Percentiles rank a stretch among this genome's conserved stretches.
Evolutionary conservation across 2,113 vertebrate genomes (phyloP).

Genomic region (Pardalotus punctatus): DNA sequence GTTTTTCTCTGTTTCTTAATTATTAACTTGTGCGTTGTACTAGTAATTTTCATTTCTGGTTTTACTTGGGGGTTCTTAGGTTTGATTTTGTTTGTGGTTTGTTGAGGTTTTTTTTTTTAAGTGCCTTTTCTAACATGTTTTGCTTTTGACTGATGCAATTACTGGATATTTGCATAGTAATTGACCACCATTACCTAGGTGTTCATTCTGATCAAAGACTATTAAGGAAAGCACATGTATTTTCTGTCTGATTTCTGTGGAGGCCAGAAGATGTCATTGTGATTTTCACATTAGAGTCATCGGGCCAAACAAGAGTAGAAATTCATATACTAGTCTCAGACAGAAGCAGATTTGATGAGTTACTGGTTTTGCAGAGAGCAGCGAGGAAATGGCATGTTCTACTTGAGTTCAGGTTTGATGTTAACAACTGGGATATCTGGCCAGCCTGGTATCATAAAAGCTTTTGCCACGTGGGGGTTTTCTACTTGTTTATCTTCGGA

Average conservation of each 20-base stretch:
- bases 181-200: conserved; percentile 12
- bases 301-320: background rate
- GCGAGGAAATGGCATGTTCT: background rate
- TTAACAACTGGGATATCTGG: background rate
- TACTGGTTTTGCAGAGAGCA: background rate
- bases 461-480: accelerated
- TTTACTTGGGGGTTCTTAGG: background rate
- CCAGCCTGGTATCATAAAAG: background rate
- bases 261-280: background rate
- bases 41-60: conserved; percentile 1
- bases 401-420: background rate
- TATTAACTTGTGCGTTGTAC: background rate
- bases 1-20: background rate
- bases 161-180: conserved; percentile 50
- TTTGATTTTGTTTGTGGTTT: background rate
- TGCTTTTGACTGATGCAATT: conserved; percentile 44
- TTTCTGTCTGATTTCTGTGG: background rate
- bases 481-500: background rate
- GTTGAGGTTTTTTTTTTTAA: background rate
- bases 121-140: background rate
- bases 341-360: background rate
- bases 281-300: background rate
- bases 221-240: background rate
- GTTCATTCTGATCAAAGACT: background rate
- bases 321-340: background rate